Conservation (phyloP, 2,113 vertebrate species). For the Macaca nemestrina region DNA sequence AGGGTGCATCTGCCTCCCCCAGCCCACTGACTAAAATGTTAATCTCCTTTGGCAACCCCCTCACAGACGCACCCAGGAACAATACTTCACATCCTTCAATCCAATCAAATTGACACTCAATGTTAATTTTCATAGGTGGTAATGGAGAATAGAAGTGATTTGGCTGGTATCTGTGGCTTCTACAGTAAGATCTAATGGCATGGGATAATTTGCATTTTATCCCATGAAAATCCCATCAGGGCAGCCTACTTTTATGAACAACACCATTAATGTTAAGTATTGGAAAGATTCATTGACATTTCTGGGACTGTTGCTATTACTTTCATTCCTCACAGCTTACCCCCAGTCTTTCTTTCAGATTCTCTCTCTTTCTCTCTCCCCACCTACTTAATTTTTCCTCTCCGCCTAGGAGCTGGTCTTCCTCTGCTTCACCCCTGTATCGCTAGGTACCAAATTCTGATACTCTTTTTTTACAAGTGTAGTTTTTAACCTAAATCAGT, state of each 20-base stretch:
- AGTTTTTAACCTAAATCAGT: not conserved
- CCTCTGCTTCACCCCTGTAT: not conserved
- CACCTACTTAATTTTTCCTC: not conserved
- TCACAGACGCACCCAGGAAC: too few species aligned
- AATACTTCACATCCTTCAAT: too few species aligned
- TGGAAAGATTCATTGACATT: not conserved
- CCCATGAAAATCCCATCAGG: not conserved
- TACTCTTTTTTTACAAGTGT: not conserved
- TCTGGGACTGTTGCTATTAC: not conserved
- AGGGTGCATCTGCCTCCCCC: too few species aligned
- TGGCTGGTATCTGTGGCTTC: rapidly evolving
- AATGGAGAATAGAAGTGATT: not conserved
- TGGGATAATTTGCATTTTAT: not conserved
- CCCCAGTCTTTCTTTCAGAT: not conserved
- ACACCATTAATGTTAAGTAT: not conserved
- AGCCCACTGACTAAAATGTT: too few species aligned
- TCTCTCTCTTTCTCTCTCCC: too few species aligned
- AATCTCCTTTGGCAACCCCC: too few species aligned
- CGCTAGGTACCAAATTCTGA: not conserved
- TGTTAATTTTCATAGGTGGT: not conserved
- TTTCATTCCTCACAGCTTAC: not conserved
- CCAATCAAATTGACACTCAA: too few species aligned
- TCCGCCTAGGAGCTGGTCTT: not conserved
- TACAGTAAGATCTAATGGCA: not conserved
- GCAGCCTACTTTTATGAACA: not conserved